Evolutionary conservation across 2,888 invertebrate genomes (phyloP), one percentile per base, ranked within the genome.

Genomic region (Cecidostiba fungosa): DNA sequence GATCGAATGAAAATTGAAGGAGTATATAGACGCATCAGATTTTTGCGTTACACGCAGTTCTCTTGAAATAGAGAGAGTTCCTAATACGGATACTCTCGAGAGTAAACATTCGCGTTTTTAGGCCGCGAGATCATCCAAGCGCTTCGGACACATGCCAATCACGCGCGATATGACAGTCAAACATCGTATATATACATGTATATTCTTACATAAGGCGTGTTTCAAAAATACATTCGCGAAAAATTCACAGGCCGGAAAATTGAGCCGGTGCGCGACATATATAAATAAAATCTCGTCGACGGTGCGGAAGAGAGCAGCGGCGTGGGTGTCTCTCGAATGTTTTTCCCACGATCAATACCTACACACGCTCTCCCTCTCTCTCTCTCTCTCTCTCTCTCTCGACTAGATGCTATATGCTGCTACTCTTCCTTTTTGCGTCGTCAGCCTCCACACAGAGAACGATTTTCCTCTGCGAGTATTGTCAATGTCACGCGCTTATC

Each of bases 301-400:
- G 59, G 23, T 72, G 59, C 70, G 82, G 77, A 83, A 77, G 77
- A 39, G 39, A 66, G 19, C 39, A 43, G 54, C 19, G 54, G 73
- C 36, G 78, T 78, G 62, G 84, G 62, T 74, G 78, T 10, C 32
- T 16, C 36, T 43, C 62, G 14, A 82, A 69, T 54, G 73, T 82
- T 85, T 85, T 85, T 84, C 62, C 50, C 70, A 73, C 82, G 85
- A 85, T 85, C 85, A 86, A 86, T 86, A 85, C 79, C 50, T n/a
- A 70, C 76, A 79, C 32, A 23, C 77, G 14, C 77, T 32, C 47
- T 23, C 43, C 50, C 50, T 69, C 76, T 32, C 43, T 39, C 77
- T 47, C 12, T 16, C 16, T 72, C 36, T 26, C 29, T 54, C 47
- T 16, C 47, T 3, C 14, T 10, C n/a, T n/a, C n/a, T n/a, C n/a